Evolutionary conservation across 1,140 invertebrate species (phyloP), one percentile per base, ranked within the genome.

Genomic region (Vollenhovia emeryi): DNA sequence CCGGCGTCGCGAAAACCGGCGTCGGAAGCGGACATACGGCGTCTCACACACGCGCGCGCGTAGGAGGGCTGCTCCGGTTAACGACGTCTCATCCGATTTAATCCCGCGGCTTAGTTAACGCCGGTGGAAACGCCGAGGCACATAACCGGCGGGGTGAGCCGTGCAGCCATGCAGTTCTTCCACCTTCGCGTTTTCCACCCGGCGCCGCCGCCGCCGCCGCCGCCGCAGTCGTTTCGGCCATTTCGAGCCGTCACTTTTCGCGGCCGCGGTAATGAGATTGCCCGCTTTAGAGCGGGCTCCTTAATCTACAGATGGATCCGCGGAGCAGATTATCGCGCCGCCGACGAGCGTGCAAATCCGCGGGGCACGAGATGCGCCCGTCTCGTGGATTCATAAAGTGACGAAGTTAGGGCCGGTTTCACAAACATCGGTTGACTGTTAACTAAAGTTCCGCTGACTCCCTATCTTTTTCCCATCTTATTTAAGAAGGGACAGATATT

Each of bases 31-130:
- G 73, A 84, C 87, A 82, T 74, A 80, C 79, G 52, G 45, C 62
- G 57, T 60, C 59, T 57, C 33, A 24, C 18, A 7, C 33, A 40
- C 36, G 24, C 36, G 18, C n/a, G 33, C 3, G 8, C 0, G 5
- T 18, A 18, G 18, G 48, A 57, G 48, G n/a, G 45, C 48, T 21
- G 52, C 36, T 60, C 68, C 75, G 68, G 80, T 80, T 80, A 85
- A 86, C 74, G 86, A 90, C 82, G 84, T 59, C 76, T 84, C 84
- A 85, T 86, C 86, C 80, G 59, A 55, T 66, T 90, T 90, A 90
- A 90, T 90, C 86, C n/a, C 86, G 71, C 84, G 84, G 75, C 83
- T 89, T 85, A 75, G 87, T 87, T 87, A 89, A 82, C 82, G 64
- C 40, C 40, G 48, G 21, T 50, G 64, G 27, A n/a, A 88, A 85